Evolutionary conservation across 2,797 vertebrate genomes (phyloP).

Genomic region (Diplodus sargus): DNA sequence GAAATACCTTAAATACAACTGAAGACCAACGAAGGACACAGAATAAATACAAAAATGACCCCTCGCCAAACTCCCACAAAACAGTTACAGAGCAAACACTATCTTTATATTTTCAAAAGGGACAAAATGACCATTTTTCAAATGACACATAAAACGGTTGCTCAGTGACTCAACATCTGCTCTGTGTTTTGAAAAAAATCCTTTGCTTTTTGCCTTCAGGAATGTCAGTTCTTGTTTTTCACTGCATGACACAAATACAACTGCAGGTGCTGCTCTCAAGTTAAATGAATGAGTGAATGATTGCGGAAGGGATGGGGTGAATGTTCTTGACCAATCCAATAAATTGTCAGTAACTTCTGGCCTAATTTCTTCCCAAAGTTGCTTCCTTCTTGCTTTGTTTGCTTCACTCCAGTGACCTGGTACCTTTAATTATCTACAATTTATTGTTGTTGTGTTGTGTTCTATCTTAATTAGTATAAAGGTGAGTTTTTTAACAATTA

Average conservation of each 20-base stretch:
- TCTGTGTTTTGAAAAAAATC: neutral
- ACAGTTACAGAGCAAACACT: too few species aligned
- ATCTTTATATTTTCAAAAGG: neutral
- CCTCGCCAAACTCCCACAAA: too few species aligned
- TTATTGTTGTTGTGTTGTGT: neutral
- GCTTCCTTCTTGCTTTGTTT: neutral
- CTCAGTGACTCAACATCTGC: neutral
- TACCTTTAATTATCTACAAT: neutral
- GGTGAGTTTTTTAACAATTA: neutral
- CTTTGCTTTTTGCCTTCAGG: neutral
- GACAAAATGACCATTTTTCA: neutral
- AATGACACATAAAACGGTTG: neutral
- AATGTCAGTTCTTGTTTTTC: neutral
- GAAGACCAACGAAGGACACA: too few species aligned
- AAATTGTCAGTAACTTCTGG: neutral
- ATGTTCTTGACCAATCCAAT: neutral
- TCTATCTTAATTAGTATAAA: constrained; percentile 11
- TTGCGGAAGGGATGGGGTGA: neutral
- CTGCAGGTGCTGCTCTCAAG: neutral
- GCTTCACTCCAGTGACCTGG: neutral
- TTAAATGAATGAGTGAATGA: too few species aligned
- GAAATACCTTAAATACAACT: too few species aligned
- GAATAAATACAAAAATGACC: too few species aligned
- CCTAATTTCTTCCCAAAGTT: neutral
- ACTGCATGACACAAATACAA: neutral